Conservation (phyloP, 2,888 invertebrate genomes). For the Xestia sexstrigata region DNA sequence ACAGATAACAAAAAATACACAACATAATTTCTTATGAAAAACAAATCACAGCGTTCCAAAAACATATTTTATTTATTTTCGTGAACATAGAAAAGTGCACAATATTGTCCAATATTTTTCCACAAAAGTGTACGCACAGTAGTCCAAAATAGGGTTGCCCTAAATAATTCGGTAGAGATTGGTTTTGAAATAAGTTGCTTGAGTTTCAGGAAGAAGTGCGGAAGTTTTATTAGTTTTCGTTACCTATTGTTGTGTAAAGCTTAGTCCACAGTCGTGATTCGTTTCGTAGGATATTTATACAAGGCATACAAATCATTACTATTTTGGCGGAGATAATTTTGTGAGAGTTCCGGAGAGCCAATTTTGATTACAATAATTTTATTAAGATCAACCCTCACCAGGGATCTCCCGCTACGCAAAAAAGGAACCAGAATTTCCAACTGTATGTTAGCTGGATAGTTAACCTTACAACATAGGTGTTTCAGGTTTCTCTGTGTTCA, state of each 20-base stretch:
- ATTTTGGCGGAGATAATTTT: not conserved
- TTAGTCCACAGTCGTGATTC: not conserved
- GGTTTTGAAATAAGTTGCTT: constrained; percentile 29
- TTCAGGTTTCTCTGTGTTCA: too few relatives aligned
- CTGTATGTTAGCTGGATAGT: too few relatives aligned
- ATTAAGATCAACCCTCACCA: not conserved
- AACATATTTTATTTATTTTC: not conserved
- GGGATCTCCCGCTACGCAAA: not conserved
- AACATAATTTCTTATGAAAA: not conserved
- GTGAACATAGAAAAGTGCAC: not conserved
- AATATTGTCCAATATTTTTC: not conserved
- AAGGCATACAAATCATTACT: not conserved
- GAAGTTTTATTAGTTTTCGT: constrained; percentile 46
- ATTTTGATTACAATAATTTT: not conserved
- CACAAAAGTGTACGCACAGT: not conserved
- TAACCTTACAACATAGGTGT: too few relatives aligned
- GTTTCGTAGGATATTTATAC: not conserved
- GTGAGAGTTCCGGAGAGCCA: not conserved
- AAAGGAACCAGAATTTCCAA: too few relatives aligned
- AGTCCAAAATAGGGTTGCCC: constrained; percentile 28
- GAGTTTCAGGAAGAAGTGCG: constrained; percentile 50
- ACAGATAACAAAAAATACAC: not conserved
- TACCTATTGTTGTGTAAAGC: constrained; percentile 28
- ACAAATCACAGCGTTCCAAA: not conserved
- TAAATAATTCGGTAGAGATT: constrained; percentile 39